Percentiles rank a stretch among this genome's conserved stretches.
phyloP scores from a whole-genome alignment of 2,797 vertebrate genomes.

The Gymnocypris eckloni region DNA sequence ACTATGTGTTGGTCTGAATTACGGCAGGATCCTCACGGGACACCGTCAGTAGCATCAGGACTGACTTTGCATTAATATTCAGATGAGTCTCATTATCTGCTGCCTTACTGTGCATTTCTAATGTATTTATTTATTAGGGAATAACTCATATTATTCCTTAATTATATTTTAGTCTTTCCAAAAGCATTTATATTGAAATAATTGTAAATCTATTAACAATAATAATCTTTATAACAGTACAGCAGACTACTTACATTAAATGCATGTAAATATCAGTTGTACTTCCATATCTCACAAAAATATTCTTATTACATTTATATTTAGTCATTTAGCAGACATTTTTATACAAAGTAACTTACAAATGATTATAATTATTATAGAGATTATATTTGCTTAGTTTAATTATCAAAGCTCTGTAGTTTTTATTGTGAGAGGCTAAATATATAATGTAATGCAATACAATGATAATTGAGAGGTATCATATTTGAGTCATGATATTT shows the following conservation, averaged over 20 bases:
- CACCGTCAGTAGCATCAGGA: conserved; percentile 50
- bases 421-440: not conserved
- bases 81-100: not conserved
- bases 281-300: not conserved
- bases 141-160: not conserved
- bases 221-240: not conserved
- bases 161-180: not conserved
- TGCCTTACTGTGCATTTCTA: not conserved
- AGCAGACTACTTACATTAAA: not conserved
- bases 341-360: too few species aligned
- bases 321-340: too few species aligned
- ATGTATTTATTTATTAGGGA: not conserved
- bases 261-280: not conserved
- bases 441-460: not conserved
- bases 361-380: not conserved
- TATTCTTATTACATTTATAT: not conserved
- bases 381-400: not conserved
- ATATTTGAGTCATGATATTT: not conserved
- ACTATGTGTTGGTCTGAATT: conserved; percentile 41
- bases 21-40: conserved; percentile 44
- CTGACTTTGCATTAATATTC: conserved; percentile 44
- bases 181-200: not conserved
- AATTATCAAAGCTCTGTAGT: not conserved
- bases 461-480: not conserved
- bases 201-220: not conserved